Conservation (phyloP, 92 coral and sea anemone species). For the Porites rus region DNA sequence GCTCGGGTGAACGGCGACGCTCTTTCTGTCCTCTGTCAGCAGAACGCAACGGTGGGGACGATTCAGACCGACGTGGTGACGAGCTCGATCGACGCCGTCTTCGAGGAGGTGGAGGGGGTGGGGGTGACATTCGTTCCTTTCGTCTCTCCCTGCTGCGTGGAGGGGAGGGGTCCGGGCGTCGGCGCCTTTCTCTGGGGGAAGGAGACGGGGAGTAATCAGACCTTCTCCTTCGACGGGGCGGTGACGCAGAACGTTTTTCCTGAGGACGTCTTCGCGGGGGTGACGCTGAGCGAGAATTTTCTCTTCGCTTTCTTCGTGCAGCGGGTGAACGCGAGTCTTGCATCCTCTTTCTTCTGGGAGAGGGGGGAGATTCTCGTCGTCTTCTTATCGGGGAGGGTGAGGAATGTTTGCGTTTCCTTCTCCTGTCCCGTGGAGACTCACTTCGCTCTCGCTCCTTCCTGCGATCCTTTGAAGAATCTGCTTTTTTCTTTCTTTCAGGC, state of each 20-base stretch:
- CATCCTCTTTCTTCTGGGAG: constrained; percentile 47
- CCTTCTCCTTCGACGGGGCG: constrained; percentile 65
- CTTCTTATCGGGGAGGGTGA: constrained; percentile 61
- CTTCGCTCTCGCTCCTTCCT: constrained; percentile 59
- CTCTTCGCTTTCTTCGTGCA: constrained; percentile 63
- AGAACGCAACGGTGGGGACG: constrained; percentile 44
- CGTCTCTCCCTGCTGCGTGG: constrained; percentile 71
- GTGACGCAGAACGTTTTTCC: constrained; percentile 48
- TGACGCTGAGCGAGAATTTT: constrained; percentile 65
- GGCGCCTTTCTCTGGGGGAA: constrained; percentile 72
- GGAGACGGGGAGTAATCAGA: constrained; percentile 60
- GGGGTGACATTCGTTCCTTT: constrained; percentile 63
- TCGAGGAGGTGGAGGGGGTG: constrained; percentile 68
- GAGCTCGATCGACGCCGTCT: constrained; percentile 57
- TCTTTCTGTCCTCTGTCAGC: constrained; percentile 21
- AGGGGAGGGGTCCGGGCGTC: constrained; percentile 75
- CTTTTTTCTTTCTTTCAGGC: constrained; percentile 69
- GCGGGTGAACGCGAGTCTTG: constrained; percentile 52
- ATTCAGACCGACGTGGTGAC: constrained; percentile 69
- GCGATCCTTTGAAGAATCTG: constrained; percentile 58
- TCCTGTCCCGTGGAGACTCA: constrained; percentile 54
- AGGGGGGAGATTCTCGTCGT: constrained; percentile 57
- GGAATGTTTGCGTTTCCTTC: constrained; percentile 45
- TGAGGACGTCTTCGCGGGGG: constrained; percentile 57
- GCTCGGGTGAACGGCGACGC: constrained; percentile 56